Percentiles rank a stretch among this genome's conserved stretches.
These are phyloP conservation scores for Tokudaia muenninki DNA, from an alignment of 2,797 vertebrate genomes.

Conservation along the genomic window DNA sequence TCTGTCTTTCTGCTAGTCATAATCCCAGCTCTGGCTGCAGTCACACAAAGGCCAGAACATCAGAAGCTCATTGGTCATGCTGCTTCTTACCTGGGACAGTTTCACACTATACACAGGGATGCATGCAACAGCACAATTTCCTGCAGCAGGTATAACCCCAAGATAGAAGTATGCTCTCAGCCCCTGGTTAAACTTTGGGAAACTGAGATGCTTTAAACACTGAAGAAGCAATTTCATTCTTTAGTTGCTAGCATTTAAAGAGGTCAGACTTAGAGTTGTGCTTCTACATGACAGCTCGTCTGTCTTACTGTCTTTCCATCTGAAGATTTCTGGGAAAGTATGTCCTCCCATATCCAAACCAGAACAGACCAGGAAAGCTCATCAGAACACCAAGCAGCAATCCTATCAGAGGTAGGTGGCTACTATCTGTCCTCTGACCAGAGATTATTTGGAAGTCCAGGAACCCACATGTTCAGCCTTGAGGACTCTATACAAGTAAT, in stretches of 20 bases:
- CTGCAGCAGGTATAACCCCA: background rate
- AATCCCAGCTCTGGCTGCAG: background rate
- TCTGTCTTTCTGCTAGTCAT: background rate
- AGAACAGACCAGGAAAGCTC: background rate
- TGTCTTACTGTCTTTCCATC: background rate
- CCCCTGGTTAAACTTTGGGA: background rate
- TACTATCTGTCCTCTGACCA: background rate
- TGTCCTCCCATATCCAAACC: background rate
- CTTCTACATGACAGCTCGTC: background rate
- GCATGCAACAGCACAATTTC: constrained; percentile 33
- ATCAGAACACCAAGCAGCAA: background rate
- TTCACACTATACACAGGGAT: constrained; percentile 51
- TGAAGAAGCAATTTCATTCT: constrained; percentile 35
- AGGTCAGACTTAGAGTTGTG: background rate
- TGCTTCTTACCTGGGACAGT: constrained; percentile 38
- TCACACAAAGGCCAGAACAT: constrained; percentile 62
- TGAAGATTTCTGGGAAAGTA: background rate
- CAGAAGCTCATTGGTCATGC: constrained; percentile 44
- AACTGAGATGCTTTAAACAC: constrained; percentile 34
- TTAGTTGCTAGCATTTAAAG: constrained; percentile 37
- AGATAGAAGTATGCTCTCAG: background rate
- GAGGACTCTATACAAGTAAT: background rate
- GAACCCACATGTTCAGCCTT: background rate
- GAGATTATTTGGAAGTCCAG: constrained; percentile 4
- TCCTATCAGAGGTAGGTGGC: background rate